Conservation (phyloP, 2,113 vertebrate species). For the Lepisosteus oculatus region DNA sequence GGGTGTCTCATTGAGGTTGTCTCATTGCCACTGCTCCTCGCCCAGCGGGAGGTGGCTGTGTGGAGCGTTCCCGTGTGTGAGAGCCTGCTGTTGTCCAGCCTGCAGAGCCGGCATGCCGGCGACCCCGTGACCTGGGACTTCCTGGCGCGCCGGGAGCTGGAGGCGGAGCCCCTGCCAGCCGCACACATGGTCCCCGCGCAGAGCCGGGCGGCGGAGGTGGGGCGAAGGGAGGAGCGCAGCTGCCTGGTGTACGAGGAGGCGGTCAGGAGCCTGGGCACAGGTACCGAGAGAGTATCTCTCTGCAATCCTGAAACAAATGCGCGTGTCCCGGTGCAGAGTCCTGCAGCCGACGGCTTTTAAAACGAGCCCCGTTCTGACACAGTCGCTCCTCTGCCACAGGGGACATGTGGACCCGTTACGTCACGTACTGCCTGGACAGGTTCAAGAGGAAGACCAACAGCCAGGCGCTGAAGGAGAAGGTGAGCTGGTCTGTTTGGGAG, state of each 20-base stretch:
- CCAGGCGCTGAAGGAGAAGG: conserved; percentile 75
- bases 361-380: too few relatives aligned
- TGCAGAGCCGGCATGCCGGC: conserved; percentile 70
- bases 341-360: too few relatives aligned
- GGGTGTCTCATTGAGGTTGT: too few relatives aligned
- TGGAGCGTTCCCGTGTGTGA: background rate
- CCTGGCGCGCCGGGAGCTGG: conserved; percentile 82
- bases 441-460: conserved; percentile 85
- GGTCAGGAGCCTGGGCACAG: conserved; percentile 69
- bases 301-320: background rate
- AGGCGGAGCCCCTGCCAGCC: conserved; percentile 42
- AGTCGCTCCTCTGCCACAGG: conserved; percentile 53
- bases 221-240: conserved; percentile 75
- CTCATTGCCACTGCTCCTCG: too few relatives aligned
- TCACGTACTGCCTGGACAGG: conserved; percentile 80
- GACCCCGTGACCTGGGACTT: conserved; percentile 87
- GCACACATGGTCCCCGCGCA: conserved; percentile 60
- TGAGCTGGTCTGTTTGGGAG: conserved; percentile 36
- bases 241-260: conserved; percentile 88
- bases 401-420: conserved; percentile 87
- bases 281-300: conserved; percentile 46
- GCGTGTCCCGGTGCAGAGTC: background rate
- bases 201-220: conserved; percentile 65
- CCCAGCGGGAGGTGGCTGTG: too few relatives aligned
- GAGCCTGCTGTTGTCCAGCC: conserved; percentile 51